Base-by-base conservation (phyloP, 2,797 vertebrate species). In the Neosalanx taihuensis region DNA sequence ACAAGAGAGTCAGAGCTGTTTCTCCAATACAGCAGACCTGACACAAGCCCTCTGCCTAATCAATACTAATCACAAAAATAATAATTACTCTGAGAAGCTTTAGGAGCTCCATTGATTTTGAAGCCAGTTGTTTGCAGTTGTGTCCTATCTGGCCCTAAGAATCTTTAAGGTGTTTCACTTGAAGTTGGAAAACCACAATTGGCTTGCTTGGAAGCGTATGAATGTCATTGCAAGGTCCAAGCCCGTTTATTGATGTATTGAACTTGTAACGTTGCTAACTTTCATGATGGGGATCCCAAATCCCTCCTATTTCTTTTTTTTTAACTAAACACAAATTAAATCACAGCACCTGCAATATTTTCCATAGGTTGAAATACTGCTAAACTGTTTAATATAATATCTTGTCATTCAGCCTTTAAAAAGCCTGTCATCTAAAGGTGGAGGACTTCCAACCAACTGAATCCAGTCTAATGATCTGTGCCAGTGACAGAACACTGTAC, bases 61-160 rank as follows among this genome's bases (percentile, higher is more conserved):
- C 93, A 89, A 93, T 93, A 92, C 85, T 90, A 92, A 84, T 85
- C 79, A 91, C 67, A 69, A 69, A 58, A 90, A 89, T 91, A 94
- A 93, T 93, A 94, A 93, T 93, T 93, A 92, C 87, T 86, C 83
- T 76, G 73, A 71, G 66, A 71, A 86, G 90, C 88, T 91, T 46
- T 83, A 89, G 76, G 86, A 74, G 84, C 75, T 33, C 67, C 72
- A 93, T 93, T 85, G 93, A 94, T 93, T 93, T 90, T 88, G 86
- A 84, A 85, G 84, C 79, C 83, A 81, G 83, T 75, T 71, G 79
- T 93, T 92, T 91, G 86, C 87, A 92, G n/a, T n/a, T 92, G 83
- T 80, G 79, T 88, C 90, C 88, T 92, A 93, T 92, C 92, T 90
- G 88, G 92, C 91, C 89, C 67, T 84, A 90, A 90, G 90, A 88